Conservation (phyloP, 1,140 invertebrate genomes). For the Plutomurus gul region DNA sequence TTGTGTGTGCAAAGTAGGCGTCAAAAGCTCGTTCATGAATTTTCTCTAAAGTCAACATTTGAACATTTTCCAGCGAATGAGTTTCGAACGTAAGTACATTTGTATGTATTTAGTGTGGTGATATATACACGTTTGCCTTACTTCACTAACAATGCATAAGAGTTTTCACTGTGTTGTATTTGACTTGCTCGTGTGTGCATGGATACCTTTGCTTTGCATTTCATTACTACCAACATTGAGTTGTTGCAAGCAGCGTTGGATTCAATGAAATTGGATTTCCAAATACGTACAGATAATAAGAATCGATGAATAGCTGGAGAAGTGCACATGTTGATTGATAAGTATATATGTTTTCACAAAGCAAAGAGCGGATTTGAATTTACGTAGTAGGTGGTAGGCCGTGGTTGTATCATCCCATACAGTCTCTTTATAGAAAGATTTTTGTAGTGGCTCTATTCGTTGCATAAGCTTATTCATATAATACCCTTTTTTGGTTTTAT, state of each 20-base stretch:
- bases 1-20: conserved; percentile 22
- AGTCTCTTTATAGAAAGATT: too few species aligned
- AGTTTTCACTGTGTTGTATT: not conserved
- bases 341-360: not conserved
- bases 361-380: not conserved
- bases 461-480: too few species aligned
- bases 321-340: not conserved
- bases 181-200: not conserved
- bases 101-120: not conserved
- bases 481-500: too few species aligned
- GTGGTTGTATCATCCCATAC: too few species aligned
- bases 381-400: too few species aligned
- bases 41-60: conserved; percentile 19
- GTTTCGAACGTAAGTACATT: not conserved
- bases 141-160: not conserved
- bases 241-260: not conserved
- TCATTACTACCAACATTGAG: too few species aligned
- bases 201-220: too few species aligned
- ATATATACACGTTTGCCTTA: not conserved
- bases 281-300: too few species aligned
- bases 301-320: conserved; percentile 1
- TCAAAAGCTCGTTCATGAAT: conserved; percentile 16
- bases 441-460: too few species aligned
- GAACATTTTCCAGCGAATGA: conserved; percentile 15
- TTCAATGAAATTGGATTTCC: not conserved